These are phyloP conservation scores for Theocolax elegans DNA, from an alignment of 1,140 invertebrate genomes.

Conservation along the genomic window DNA sequence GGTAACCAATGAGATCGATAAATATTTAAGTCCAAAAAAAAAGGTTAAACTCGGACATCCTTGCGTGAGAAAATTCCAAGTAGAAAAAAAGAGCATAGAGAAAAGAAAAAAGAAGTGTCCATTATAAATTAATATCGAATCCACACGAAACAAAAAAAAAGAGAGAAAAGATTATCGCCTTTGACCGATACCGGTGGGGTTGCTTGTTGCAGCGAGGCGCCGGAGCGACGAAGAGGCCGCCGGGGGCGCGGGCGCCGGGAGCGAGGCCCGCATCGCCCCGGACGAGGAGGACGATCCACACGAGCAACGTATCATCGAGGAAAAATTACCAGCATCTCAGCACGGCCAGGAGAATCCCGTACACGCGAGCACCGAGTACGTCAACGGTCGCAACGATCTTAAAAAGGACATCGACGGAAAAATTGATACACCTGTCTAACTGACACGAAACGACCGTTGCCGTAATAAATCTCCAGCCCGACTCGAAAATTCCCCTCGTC, in stretches of 20 bases:
- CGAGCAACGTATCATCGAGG: conserved; percentile 63
- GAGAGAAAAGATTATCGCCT: conserved; percentile 55
- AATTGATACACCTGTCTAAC: conserved; percentile 65
- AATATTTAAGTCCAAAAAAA: no score
- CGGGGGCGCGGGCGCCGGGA: conserved; percentile 63
- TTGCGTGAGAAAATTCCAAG: neutral
- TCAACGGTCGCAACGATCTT: conserved; percentile 62
- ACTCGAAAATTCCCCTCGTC: no score
- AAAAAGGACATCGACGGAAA: conserved; percentile 63
- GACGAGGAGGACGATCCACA: conserved; percentile 60
- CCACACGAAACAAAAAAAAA: conserved; percentile 39
- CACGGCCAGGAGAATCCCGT: conserved; percentile 66
- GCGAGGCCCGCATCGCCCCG: conserved; percentile 65
- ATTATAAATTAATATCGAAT: no score
- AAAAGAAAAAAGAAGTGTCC: conserved; percentile 10
- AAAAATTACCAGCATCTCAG: conserved; percentile 54
- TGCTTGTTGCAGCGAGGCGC: conserved; percentile 69
- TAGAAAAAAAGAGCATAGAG: conserved; percentile 11
- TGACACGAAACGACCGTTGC: no score
- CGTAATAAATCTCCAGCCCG: no score
- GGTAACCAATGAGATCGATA: no score
- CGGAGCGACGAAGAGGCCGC: conserved; percentile 66
- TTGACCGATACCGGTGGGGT: conserved; percentile 66
- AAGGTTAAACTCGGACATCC: neutral
- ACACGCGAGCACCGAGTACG: conserved; percentile 65